Evolutionary conservation across 1,140 invertebrate species (phyloP).

Genomic region (Euura lappo): DNA sequence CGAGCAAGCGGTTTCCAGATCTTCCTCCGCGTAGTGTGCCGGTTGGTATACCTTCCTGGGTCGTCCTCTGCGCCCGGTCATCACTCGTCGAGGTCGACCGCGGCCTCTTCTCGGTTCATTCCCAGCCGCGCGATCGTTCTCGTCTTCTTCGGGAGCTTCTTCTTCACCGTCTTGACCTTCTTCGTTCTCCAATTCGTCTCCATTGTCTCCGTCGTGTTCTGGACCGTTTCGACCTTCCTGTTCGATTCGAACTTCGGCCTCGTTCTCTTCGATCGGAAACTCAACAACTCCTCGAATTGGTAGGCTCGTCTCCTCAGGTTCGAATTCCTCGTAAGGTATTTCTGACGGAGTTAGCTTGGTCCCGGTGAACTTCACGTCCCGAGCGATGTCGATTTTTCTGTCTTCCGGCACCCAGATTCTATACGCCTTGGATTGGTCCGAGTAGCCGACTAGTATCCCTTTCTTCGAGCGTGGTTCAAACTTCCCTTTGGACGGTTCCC

Average conservation of each 20-base stretch:
- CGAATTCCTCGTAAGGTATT: background rate
- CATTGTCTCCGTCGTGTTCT: too few relatives aligned
- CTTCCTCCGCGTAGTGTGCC: constrained; percentile 9
- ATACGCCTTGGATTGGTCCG: constrained; percentile 21
- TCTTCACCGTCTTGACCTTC: constrained; percentile 9
- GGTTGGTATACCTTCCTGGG: constrained; percentile 16
- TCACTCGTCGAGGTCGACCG: constrained; percentile 19
- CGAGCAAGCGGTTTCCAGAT: constrained; percentile 8
- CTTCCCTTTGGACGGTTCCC: constrained; percentile 22
- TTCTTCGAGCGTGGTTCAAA: constrained; percentile 19
- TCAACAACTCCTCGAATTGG: too few relatives aligned
- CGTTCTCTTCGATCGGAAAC: too few relatives aligned
- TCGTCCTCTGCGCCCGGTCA: constrained; percentile 20
- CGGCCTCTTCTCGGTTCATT: constrained; percentile 12
- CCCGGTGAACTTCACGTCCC: constrained; percentile 25
- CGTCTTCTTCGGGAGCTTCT: background rate
- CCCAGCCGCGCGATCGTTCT: background rate
- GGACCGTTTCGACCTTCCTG: too few relatives aligned
- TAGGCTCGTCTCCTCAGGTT: too few relatives aligned
- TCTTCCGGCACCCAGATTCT: constrained; percentile 22
- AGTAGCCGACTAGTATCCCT: constrained; percentile 30
- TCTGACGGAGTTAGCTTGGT: background rate
- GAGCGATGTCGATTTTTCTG: constrained; percentile 19
- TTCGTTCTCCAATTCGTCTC: background rate
- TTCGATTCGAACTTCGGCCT: too few relatives aligned